A percentile compares a stretch with the other conserved stretches of the same genome.
These are phyloP conservation scores for Ovis aries DNA, from an alignment of 2,113 vertebrate genomes.

Conservation along the genomic window DNA sequence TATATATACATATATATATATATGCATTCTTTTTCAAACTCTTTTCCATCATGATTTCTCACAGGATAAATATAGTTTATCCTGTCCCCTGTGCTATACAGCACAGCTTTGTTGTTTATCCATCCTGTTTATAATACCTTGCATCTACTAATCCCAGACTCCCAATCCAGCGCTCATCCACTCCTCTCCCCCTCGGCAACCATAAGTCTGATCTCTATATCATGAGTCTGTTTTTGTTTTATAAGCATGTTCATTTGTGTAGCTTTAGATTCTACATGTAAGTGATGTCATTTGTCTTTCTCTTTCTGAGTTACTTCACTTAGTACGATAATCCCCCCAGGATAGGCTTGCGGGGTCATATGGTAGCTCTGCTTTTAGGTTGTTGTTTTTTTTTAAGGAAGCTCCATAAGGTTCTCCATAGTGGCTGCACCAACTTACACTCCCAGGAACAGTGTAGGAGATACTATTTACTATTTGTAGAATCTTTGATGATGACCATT, in stretches of 20 bases:
- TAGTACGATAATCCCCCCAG: neutral
- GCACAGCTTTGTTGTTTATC: neutral
- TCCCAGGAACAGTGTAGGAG: neutral
- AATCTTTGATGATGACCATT: neutral
- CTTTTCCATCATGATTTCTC: neutral
- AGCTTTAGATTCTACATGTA: neutral
- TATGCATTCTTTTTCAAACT: neutral
- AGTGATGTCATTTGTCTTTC: neutral
- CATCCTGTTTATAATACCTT: neutral
- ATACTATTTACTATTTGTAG: neutral
- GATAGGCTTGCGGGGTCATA: no score
- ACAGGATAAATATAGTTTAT: neutral
- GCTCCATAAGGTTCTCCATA: neutral
- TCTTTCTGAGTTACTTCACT: neutral
- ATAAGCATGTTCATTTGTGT: neutral
- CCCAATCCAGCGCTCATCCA: neutral
- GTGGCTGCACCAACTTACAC: neutral
- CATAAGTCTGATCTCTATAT: no score
- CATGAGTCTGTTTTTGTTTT: neutral
- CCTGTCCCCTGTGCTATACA: neutral
- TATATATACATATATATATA: neutral
- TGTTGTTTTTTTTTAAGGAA: neutral
- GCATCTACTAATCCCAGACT: neutral
- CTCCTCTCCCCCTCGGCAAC: neutral
- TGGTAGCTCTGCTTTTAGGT: accelerated